Conservation (phyloP, 2,113 vertebrate genomes). For the Lepus europaeus region DNA sequence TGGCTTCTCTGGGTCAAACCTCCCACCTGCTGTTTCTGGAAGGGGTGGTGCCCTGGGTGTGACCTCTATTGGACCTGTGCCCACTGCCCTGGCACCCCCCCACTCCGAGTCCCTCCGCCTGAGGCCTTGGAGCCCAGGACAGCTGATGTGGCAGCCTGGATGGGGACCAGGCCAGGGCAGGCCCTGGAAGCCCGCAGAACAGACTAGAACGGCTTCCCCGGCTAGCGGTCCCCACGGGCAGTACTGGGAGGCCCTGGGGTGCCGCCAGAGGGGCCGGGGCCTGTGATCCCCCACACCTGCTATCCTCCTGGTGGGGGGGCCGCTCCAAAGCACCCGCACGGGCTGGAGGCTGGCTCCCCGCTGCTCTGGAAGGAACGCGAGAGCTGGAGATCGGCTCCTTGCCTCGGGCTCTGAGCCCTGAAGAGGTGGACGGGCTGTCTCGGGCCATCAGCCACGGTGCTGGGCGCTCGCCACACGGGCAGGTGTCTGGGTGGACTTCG, state of each 20-base stretch:
- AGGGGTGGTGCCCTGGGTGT: neutral
- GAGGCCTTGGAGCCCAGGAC: neutral
- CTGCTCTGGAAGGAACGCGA: neutral
- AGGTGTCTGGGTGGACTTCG: neutral
- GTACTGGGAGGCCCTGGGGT: neutral
- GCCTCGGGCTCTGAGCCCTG: neutral
- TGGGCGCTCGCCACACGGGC: fast-evolving
- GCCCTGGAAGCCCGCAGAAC: neutral
- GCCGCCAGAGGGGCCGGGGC: neutral
- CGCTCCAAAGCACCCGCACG: neutral
- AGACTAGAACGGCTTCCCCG: neutral
- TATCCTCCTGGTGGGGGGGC: neutral
- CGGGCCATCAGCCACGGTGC: fast-evolving
- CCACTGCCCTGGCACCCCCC: neutral
- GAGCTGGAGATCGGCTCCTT: neutral
- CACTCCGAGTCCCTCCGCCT: neutral
- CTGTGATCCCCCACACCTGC: neutral
- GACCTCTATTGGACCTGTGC: neutral
- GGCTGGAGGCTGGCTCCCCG: neutral
- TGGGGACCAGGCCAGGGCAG: neutral
- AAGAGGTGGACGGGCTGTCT: neutral
- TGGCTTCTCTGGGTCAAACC: conserved; percentile 45
- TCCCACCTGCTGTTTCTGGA: conserved; percentile 19
- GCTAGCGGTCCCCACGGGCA: neutral
- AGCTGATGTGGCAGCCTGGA: neutral